Base-by-base conservation (phyloP, 1,140 invertebrate species). In the Mylabris phalerata region DNA sequence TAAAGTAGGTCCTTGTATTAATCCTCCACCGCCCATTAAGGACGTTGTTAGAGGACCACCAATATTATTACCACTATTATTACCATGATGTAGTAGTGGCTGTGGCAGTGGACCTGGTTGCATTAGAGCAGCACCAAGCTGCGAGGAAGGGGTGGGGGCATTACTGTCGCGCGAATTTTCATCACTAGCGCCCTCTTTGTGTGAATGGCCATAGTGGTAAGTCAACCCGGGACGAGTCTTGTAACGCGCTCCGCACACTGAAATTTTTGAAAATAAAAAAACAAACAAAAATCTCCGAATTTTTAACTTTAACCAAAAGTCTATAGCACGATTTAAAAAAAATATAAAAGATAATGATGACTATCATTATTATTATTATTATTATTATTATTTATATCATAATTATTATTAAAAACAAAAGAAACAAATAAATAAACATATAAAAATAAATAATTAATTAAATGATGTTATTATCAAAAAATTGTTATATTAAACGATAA, bases 121-220 rank as follows among this genome's bases (percentile, higher is more conserved):
- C 60, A 51, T 59, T 39, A 65, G 55, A 41, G 63, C 62, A 48
- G 69, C 67, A 67, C 56, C 59, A 69, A 52, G 63, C 55, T 54
- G 57, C 62, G 76, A 70, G 67, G 52, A 55, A 47, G 77, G 72
- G 67, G 77, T 71, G 39, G 76, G 68, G 42, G 73, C 71, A 60
- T 69, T 56, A 66, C 69, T 61, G 58, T 74, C 71, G 71, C 76
- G 63, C 72, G 77, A 74, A 63, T 75, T 75, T 60, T 75, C 70
- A 63, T 75, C 71, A 59, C 69, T 72, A 64, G 73, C 78, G 70
- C 78, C 75, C 72, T 88, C 88, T 79, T 92, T 88, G 81, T 96
- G 95, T 70, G 92, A 93, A 82, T 97, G 94, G 75, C 89, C 88
- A 81, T 93, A 94, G 84, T 98, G 95, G 82, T 98, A 98, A 67